Percentiles rank a stretch among this genome's conserved stretches.
Evolutionary conservation across 35 echinoderm and acorn worm genomes (phyloP).

Genomic region (Apostichopus parvimensis): DNA sequence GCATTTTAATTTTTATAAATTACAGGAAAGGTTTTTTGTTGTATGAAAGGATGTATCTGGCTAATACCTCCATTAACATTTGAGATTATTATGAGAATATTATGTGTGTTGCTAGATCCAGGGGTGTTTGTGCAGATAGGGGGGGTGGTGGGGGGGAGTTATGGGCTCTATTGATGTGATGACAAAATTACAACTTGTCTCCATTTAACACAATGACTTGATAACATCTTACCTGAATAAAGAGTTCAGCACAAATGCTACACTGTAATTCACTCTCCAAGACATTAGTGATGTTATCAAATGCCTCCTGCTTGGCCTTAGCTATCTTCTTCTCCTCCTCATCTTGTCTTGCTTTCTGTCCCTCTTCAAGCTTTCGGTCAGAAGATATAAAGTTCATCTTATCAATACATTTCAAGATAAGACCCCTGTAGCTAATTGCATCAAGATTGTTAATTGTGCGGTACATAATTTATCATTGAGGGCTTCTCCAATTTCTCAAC

Average conservation of each 20-base stretch:
- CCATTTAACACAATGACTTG: background rate
- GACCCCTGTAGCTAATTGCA: too few relatives aligned
- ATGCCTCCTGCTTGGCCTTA: conserved; percentile 77
- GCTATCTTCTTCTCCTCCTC: conserved; percentile 62
- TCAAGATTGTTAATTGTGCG: too few relatives aligned
- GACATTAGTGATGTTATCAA: conserved; percentile 86
- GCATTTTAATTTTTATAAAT: too few relatives aligned
- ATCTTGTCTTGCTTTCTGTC: conserved; percentile 72
- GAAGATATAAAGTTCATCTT: background rate
- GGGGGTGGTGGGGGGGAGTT: background rate
- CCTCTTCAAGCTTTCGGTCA: conserved; percentile 64
- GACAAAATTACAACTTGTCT: background rate
- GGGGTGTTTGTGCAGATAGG: background rate
- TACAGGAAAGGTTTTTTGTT: too few relatives aligned
- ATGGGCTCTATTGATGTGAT: conserved; percentile 2
- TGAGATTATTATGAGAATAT: too few relatives aligned
- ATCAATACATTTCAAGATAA: too few relatives aligned
- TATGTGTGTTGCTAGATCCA: too few relatives aligned
- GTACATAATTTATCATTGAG: too few relatives aligned
- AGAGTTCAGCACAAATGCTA: conserved; percentile 93
- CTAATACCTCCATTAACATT: too few relatives aligned
- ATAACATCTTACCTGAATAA: conserved; percentile 77
- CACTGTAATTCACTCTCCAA: conserved; percentile 96
- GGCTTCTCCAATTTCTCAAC: too few relatives aligned
- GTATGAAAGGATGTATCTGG: too few relatives aligned